Evolutionary conservation across 2,797 vertebrate genomes (phyloP), one percentile per base, ranked within the genome.

Genomic region (Pelodytes ibericus): DNA sequence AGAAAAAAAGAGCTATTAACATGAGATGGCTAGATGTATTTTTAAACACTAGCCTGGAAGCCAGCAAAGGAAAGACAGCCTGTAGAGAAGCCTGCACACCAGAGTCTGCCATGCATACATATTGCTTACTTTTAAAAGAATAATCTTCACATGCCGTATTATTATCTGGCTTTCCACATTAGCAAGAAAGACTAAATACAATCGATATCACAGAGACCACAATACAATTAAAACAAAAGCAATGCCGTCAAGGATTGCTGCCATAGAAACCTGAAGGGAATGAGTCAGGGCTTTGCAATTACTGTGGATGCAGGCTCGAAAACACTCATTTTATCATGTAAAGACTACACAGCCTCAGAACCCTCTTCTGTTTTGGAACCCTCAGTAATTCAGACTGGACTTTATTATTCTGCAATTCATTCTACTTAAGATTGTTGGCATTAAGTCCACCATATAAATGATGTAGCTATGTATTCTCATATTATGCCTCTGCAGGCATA

Each of bases 211-310:
- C 79, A 86, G 71, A 83, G 82, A 83, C 73, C 79, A 87, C 84
- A 84, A 83, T 67, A 82, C 71, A 87, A 87, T 81, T 81, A 86
- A 82, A 86, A 83, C 81, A 90, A 85, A 86, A 80, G 75, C n/a
- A 79, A 80, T 70, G 83, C 64, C 82, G 75, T 71, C 65, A 80
- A 3, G 75, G 79, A 80, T 90, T 82, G 80, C 84, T 82, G 78
- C 82, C 75, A 87, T 65, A 80, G 86, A 87, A 89, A 92, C 83
- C 88, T 89, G 88, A 91, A 90, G 87, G 86, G 86, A 91, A 90
- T 81, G 60, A 83, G 75, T 72, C 63, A 68, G 74, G 81, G 77
- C 77, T 60, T 33, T 79, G 53, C 44, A 81, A 74, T 62, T 81
- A 76, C 47, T 82, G 57, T 33, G 75, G 33, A 83, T 74, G 25